Evolutionary conservation across 2,113 vertebrate species (phyloP).

Genomic region (Cebidichthys violaceus): DNA sequence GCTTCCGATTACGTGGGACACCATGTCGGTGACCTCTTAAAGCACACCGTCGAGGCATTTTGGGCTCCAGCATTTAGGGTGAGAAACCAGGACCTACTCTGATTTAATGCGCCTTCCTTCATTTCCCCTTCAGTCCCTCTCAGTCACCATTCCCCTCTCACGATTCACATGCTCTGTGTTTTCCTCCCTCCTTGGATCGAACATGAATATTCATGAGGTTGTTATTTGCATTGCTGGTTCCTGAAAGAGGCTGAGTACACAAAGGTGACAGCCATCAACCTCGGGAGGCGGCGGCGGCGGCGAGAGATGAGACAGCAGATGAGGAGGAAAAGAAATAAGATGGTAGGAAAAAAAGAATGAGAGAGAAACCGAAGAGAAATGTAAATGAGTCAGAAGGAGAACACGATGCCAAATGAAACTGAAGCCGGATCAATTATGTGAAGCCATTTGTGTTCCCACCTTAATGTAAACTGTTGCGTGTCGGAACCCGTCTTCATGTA

Average conservation of each 20-base stretch:
- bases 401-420: constrained; percentile 5
- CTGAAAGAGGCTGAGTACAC: constrained; percentile 75
- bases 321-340: constrained; percentile 29
- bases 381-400: constrained; percentile 14
- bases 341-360: constrained; percentile 5
- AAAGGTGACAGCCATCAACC: constrained; percentile 78
- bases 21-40: constrained; percentile 39
- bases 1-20: constrained; percentile 19
- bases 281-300: constrained; percentile 53
- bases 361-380: constrained; percentile 4
- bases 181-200: constrained; percentile 38
- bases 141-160: constrained; percentile 29
- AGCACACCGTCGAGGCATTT: constrained; percentile 35
- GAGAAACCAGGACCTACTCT: neutral
- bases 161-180: constrained; percentile 59
- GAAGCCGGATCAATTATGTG: neutral
- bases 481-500: constrained; percentile 86
- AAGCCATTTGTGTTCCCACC: constrained; percentile 72
- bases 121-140: constrained; percentile 29
- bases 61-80: neutral
- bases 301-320: constrained; percentile 44
- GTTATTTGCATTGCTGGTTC: constrained; percentile 79
- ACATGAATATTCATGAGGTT: constrained; percentile 77
- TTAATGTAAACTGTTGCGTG: constrained; percentile 89
- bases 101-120: constrained; percentile 9